Base-by-base conservation (phyloP, 1,140 invertebrate genomes). In the Aphaenogaster floridana region DNA sequence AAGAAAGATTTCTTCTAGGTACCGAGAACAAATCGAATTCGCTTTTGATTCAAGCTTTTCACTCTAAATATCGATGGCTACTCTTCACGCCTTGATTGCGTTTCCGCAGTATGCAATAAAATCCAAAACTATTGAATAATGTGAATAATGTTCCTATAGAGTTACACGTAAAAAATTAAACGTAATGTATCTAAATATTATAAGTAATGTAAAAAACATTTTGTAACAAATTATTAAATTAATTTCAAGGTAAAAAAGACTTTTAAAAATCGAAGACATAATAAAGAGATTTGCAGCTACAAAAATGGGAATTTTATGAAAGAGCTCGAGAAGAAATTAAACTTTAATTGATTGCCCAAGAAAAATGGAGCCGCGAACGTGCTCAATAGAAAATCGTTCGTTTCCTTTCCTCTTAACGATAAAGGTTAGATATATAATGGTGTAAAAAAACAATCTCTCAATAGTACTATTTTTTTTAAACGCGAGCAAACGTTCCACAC, bases 311-410 rank as follows among this genome's bases (percentile, higher is more conserved):
- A 80, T 80, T 80, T 71, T 45, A 21, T 34, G 2, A 71, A 48
- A 81, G 21, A 42, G 39, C 52, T 66, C 34, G n/a, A 45, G 13
- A 34, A 81, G n/a, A 21, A 36, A 81, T 81, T 81, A 81, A 71
- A 9, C 21, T 52, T 71, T 81, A 81, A 81, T 81, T 81, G 79
- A 48, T 57, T 71, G 79, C 50, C 36, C 36, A 42, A 71, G 79
- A 81, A 71, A 81, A 81, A 57, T 57, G 64, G 21, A 71, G 21
- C 64, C 2, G 50, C 15, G 50, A 54, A 36, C 48, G 48, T 71
- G 48, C 50, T 81, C 64, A 45, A 81, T 71, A 80, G 79, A 69
- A 81, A 81, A 81, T 57, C 5, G 21, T 2, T 69, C 50, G n/a
- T 69, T 80, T 52, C 52, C 63, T 68, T 80, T 15, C 9, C 66